Evolutionary conservation across 2,797 vertebrate species (phyloP).

Genomic region (Microctenopoma stevenorrisi): DNA sequence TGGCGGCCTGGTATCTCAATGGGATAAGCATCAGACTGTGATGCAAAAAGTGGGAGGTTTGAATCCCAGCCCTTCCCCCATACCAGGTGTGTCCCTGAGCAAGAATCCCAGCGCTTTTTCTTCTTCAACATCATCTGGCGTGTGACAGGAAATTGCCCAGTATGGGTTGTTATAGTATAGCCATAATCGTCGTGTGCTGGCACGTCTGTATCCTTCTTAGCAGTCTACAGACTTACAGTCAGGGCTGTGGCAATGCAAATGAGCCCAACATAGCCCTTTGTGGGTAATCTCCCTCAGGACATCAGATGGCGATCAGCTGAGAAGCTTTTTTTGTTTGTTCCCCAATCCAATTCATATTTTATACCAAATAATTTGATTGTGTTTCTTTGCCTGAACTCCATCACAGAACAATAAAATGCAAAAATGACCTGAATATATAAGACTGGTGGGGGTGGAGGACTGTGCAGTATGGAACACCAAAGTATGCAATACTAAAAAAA

Average conservation of each 20-base stretch:
- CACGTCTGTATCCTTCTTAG: slow-evolving; percentile 61
- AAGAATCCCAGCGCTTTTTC: no score
- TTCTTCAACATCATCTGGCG: slow-evolving; percentile 64
- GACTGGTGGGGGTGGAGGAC: not conserved
- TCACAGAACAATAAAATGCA: slow-evolving; percentile 21
- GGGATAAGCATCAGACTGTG: no score
- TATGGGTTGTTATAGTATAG: slow-evolving; percentile 77
- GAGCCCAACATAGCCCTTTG: slow-evolving; percentile 72
- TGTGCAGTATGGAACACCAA: slow-evolving; percentile 17
- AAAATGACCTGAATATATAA: slow-evolving; percentile 5
- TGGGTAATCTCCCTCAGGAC: slow-evolving; percentile 67
- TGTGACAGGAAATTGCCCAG: slow-evolving; percentile 72
- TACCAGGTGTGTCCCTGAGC: no score
- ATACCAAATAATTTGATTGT: slow-evolving; percentile 50
- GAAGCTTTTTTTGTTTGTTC: slow-evolving; percentile 23
- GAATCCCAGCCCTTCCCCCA: no score
- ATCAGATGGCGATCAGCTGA: slow-evolving; percentile 65
- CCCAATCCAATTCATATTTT: slow-evolving; percentile 15
- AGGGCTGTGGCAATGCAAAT: slow-evolving; percentile 71
- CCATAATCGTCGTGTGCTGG: slow-evolving; percentile 70
- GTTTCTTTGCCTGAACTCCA: slow-evolving; percentile 2
- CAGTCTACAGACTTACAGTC: slow-evolving; percentile 73
- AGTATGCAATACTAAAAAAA: slow-evolving; percentile 34
- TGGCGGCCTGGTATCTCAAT: no score
- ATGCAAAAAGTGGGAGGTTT: no score